Conservation (phyloP, 2,888 invertebrate genomes). For the Ormyrus nitidulus region DNA sequence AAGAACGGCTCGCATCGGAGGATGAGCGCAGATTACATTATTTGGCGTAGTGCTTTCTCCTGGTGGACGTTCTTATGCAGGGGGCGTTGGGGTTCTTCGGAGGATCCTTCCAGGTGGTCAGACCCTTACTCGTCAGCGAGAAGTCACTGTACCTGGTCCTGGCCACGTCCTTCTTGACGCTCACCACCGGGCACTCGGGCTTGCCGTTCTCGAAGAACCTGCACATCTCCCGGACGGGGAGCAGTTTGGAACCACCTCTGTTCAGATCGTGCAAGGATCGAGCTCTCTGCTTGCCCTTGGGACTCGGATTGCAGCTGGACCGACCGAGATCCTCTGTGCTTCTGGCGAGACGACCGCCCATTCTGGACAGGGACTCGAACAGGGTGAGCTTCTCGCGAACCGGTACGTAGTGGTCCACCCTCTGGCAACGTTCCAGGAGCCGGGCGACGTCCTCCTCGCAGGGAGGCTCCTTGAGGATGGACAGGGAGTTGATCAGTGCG, state of each 20-base stretch:
- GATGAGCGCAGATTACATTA: constrained; percentile 40
- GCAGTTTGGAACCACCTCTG: constrained; percentile 75
- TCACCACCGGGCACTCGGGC: background rate
- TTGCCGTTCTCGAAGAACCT: constrained; percentile 82
- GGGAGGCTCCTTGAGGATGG: constrained; percentile 59
- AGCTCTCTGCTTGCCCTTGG: constrained; percentile 78
- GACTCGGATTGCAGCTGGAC: constrained; percentile 61
- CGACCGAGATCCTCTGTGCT: constrained; percentile 81
- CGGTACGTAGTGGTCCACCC: constrained; percentile 82
- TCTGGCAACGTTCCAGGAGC: constrained; percentile 78
- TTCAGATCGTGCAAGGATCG: constrained; percentile 82
- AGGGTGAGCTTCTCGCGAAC: constrained; percentile 83
- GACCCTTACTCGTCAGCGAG: constrained; percentile 56
- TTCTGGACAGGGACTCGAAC: constrained; percentile 83
- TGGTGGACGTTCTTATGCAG: constrained; percentile 65
- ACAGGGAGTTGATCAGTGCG: constrained; percentile 51
- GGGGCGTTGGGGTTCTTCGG: constrained; percentile 61
- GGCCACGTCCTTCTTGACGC: constrained; percentile 27
- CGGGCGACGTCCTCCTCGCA: constrained; percentile 75
- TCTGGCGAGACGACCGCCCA: constrained; percentile 79
- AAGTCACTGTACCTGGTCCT: constrained; percentile 60
- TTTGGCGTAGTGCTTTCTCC: constrained; percentile 66
- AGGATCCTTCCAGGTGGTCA: constrained; percentile 59
- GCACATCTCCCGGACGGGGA: constrained; percentile 82
- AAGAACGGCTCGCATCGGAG: background rate